Percentiles rank a stretch among this genome's conserved stretches.
phyloP scores from a whole-genome alignment of 2,888 invertebrate genomes.

The Mimas tiliae region DNA sequence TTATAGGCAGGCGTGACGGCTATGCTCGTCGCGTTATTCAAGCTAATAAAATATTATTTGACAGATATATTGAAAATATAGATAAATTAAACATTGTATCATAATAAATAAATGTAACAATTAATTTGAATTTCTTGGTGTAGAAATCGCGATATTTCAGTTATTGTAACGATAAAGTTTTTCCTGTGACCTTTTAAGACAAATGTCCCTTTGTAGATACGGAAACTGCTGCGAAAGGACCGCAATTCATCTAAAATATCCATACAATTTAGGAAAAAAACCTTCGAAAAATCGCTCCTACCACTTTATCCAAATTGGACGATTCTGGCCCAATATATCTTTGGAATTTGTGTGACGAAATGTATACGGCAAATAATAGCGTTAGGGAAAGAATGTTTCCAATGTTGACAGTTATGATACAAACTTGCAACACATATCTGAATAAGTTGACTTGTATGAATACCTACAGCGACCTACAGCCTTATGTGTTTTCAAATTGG shows the following conservation, averaged over 20 bases:
- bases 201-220: conserved; percentile 77
- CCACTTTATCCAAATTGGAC: conserved; percentile 81
- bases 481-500: conserved; percentile 57
- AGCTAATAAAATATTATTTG: no score
- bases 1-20: no score
- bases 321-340: conserved; percentile 78
- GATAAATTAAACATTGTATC: not conserved
- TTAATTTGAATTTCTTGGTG: conserved; percentile 8
- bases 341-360: conserved; percentile 77
- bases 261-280: conserved; percentile 76
- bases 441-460: conserved; percentile 53
- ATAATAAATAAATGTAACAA: not conserved
- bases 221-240: conserved; percentile 71
- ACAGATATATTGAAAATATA: not conserved
- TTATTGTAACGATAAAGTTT: conserved; percentile 61
- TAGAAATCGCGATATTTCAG: conserved; percentile 22
- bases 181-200: conserved; percentile 69
- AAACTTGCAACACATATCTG: conserved; percentile 61
- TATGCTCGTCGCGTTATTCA: no score
- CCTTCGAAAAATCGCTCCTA: conserved; percentile 76
- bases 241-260: conserved; percentile 82
- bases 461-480: conserved; percentile 42
- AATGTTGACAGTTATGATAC: conserved; percentile 74
- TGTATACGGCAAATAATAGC: conserved; percentile 71
- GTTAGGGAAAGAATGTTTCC: conserved; percentile 68